Evolutionary conservation across 2,113 vertebrate genomes (phyloP), one percentile per base, ranked within the genome.

Genomic region (Salvelinus namaycush): DNA sequence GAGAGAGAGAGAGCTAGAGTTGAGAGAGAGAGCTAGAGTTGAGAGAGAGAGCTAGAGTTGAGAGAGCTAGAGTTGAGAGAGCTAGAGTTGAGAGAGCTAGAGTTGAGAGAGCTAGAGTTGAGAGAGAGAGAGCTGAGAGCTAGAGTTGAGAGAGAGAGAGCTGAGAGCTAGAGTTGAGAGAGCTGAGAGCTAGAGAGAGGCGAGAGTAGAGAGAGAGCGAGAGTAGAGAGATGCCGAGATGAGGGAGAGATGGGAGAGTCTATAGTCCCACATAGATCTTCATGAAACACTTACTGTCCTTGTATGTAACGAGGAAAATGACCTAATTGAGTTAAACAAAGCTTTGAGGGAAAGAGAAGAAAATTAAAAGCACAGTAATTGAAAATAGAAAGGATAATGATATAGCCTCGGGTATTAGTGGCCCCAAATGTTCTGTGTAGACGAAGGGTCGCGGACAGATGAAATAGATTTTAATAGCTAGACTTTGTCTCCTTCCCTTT

Each of bases 331-430:
- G 22, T 29, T 14, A 16, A 67, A n/a, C 26, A 12, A 11, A n/a
- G 20, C 26, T 34, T 54, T 18, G 68, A 70, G 68, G 34, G 20
- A 67, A 67, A 26, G 26, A 26, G 14, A 66, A 64, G 2, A 8
- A 66, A 44, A 34, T 12, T 69, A 69, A 69, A 69, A 39, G 39
- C 31, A 44, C 12, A 22, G 16, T 44, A 49, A 44, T 70, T 70
- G 68, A 70, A 70, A 70, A 44, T 68, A 34, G 29, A 31, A 16
- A 16, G 66, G 68, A 70, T 70, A 70, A 70, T 70, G 68, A 70
- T 70, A 70, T 70, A 48, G 68, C 68, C 68, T 8, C 0, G 68
- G 68, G 68, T 70, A 70, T 20, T 13, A 39, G 68, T n/a, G 22
- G n/a, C 18, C 20, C 39, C 31, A 49, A 49, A 44, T 70, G 39